Conservation (phyloP, 2,888 invertebrate species). For the Eupithecia dodoneata region DNA sequence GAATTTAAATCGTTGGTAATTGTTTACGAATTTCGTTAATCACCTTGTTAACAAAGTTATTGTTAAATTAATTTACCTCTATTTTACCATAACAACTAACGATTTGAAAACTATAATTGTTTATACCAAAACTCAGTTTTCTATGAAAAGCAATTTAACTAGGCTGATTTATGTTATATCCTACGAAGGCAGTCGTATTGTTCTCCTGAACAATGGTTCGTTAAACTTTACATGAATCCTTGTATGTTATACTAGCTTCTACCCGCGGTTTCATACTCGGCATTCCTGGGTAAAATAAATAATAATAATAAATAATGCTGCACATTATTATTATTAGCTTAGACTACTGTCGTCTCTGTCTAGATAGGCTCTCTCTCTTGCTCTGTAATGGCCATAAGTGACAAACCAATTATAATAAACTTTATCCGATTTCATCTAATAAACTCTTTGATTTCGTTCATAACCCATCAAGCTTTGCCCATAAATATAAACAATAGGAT, state of each 20-base stretch:
- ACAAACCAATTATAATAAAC: too few species aligned
- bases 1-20: too few species aligned
- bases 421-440: too few species aligned
- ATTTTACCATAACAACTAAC: neutral
- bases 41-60: neutral
- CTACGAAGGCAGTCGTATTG: constrained; percentile 53
- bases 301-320: too few species aligned
- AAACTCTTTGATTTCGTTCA: too few species aligned
- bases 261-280: neutral
- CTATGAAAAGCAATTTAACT: constrained; percentile 36
- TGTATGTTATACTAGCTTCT: neutral
- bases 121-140: constrained; percentile 39
- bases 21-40: neutral
- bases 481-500: too few species aligned
- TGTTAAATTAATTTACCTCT: neutral
- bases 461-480: too few species aligned
- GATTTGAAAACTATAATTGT: constrained; percentile 14
- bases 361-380: too few species aligned
- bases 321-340: too few species aligned
- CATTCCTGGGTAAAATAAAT: neutral
- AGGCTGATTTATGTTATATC: constrained; percentile 48
- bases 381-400: too few species aligned
- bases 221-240: constrained; percentile 47
- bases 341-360: too few species aligned
- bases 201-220: constrained; percentile 64